Conservation (phyloP, 1,140 invertebrate species). For the Scaptomyza montana region DNA sequence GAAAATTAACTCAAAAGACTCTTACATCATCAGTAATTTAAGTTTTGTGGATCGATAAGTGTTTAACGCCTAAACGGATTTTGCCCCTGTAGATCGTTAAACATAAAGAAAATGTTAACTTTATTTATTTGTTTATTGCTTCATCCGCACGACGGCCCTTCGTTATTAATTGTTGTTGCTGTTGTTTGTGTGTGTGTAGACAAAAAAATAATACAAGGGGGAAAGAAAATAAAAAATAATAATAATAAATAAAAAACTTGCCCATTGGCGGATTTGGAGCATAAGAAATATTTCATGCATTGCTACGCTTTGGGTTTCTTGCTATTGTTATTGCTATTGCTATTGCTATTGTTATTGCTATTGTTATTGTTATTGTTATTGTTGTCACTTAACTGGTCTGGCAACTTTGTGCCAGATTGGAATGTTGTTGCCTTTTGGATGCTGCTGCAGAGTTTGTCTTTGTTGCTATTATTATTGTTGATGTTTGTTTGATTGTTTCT, state of each 20-base stretch:
- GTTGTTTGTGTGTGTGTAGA: too few relatives aligned
- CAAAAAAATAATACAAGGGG: conserved; percentile 21
- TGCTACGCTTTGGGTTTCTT: conserved; percentile 37
- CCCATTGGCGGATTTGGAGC: conserved; percentile 70
- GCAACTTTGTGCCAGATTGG: conserved; percentile 73
- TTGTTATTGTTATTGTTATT: conserved; percentile 45
- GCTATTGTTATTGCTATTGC: conserved; percentile 46
- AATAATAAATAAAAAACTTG: conserved; percentile 35
- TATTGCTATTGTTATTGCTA: conserved; percentile 42
- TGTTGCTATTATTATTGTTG: not conserved
- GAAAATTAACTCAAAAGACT: not conserved
- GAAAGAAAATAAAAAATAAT: conserved; percentile 18
- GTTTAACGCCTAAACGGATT: not conserved
- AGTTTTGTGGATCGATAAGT: not conserved
- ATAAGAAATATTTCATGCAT: conserved; percentile 75
- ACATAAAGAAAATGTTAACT: conserved; percentile 7
- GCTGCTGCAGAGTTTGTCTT: conserved; percentile 26
- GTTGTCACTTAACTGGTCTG: conserved; percentile 66
- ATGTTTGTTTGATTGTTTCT: conserved; percentile 4
- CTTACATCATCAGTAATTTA: conserved; percentile 8
- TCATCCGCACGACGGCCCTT: not conserved
- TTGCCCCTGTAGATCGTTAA: not conserved
- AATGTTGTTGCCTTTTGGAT: conserved; percentile 74
- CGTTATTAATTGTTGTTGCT: conserved; percentile 5
- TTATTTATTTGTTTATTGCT: conserved; percentile 11